Percentiles rank a stretch among this genome's conserved stretches.
phyloP scores from a whole-genome alignment of 2,888 invertebrate species.

The Pediacus dermestoides region DNA sequence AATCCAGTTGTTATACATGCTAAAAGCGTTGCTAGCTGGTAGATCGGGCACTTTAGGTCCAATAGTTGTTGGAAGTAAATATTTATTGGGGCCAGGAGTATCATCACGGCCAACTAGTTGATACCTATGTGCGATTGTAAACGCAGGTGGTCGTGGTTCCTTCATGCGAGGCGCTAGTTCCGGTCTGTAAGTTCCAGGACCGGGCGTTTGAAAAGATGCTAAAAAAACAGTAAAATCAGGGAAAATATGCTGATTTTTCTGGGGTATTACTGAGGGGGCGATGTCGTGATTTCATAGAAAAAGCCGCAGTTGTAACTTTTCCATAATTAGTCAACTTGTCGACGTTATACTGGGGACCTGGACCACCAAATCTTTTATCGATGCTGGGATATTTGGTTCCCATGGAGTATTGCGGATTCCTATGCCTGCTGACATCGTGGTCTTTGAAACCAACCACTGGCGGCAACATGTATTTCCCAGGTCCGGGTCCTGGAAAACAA shows the following conservation, averaged over 20 bases:
- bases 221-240: slow-evolving; percentile 10
- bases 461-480: slow-evolving; percentile 62
- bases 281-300: slow-evolving; percentile 42
- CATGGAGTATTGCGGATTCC: slow-evolving; percentile 64
- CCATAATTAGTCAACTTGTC: slow-evolving; percentile 52
- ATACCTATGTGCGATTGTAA: slow-evolving; percentile 55
- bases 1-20: no score
- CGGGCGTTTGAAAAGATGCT: slow-evolving; percentile 52
- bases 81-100: slow-evolving; percentile 63
- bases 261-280: slow-evolving; percentile 25
- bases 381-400: slow-evolving; percentile 45
- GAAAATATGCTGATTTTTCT: neutral
- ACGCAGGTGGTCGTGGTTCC: slow-evolving; percentile 57
- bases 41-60: slow-evolving; percentile 55
- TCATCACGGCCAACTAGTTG: slow-evolving; percentile 28
- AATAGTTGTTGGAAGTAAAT: slow-evolving; percentile 52
- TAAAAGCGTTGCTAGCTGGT: slow-evolving; percentile 51
- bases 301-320: slow-evolving; percentile 53
- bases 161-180: slow-evolving; percentile 56
- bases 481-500: slow-evolving; percentile 59
- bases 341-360: slow-evolving; percentile 53
- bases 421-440: slow-evolving; percentile 61
- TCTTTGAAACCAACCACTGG: slow-evolving; percentile 57
- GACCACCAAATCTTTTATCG: slow-evolving; percentile 36
- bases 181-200: slow-evolving; percentile 63